Base-by-base conservation (phyloP, 2,113 vertebrate genomes). In the Plotosus lineatus region DNA sequence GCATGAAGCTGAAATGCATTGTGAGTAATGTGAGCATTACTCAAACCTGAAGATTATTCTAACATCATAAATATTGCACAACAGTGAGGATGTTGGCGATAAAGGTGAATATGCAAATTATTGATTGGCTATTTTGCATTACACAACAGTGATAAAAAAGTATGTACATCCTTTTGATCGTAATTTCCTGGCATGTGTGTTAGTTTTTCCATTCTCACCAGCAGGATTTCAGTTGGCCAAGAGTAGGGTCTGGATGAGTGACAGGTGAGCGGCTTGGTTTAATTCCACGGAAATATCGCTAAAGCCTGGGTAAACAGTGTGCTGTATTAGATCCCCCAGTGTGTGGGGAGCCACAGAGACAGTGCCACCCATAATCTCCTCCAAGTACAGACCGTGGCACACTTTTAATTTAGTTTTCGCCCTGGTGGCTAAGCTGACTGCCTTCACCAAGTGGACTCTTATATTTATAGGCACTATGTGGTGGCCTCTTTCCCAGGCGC, bases 351-450 rank as follows among this genome's bases (percentile, higher is more conserved):
- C n/a, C 23, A 44, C 48, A 5, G 33, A 80, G 80, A 61, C 78
- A 56, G 58, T 50, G 40, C 73, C 23, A 17, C 80, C 71, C 42
- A 75, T 84, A 87, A 84, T 84, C 85, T 76, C 71, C 36, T 48
- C 55, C 60, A 53, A 85, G 77, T 79, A 51, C 85, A 80, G 69
- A 73, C 40, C 51, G 21, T 74, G 23, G 44, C 76, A 66, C 58
- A 61, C 74, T 85, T 83, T 84, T 86, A 55, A 86, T 89, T 86
- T 74, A 79, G 79, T 83, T 79, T 82, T 85, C 55, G 58, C 51
- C 55, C 83, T 78, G 76, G 76, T 81, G 75, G 82, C 75, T 78
- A 83, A 85, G 82, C 86, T 80, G 84, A 85, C 76, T 77, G 81
- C 68, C 44, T 78, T 60, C 44, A 42, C 55, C 19, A 66, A 82